Conservation (phyloP, 2,797 vertebrate species). For the Chaetophractus vellerosus region DNA sequence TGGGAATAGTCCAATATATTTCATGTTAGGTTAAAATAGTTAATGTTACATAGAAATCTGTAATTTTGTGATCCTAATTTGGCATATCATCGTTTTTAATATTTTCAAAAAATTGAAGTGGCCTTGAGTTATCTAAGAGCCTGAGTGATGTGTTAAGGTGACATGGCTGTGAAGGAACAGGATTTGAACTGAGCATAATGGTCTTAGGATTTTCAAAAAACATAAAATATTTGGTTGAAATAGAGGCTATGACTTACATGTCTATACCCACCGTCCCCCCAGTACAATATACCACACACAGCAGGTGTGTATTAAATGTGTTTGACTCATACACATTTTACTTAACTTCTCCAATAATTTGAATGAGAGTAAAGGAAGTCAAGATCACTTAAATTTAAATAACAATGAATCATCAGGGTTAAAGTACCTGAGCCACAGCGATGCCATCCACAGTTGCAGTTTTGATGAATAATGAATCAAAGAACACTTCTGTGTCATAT, state of each 20-base stretch:
- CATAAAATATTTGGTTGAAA: neutral
- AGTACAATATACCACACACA: neutral
- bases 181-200: neutral
- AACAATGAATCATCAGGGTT: neutral
- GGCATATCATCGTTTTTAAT: neutral
- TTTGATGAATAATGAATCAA: conserved; percentile 16
- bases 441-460: neutral
- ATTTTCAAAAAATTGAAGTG: neutral
- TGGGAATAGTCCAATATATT: neutral
- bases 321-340: neutral
- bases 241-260: neutral
- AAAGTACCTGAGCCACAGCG: conserved; percentile 19
- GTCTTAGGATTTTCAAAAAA: neutral
- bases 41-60: neutral
- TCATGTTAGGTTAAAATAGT: neutral
- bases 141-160: neutral
- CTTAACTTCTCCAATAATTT: conserved; percentile 49
- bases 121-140: neutral
- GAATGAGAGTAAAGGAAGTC: neutral
- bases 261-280: neutral
- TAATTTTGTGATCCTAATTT: neutral
- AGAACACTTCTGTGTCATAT: neutral
- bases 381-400: neutral
- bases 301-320: neutral
- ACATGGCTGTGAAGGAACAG: conserved; percentile 1